Conservation (phyloP, 2,797 vertebrate genomes). For the Leptoclinus maculatus region DNA sequence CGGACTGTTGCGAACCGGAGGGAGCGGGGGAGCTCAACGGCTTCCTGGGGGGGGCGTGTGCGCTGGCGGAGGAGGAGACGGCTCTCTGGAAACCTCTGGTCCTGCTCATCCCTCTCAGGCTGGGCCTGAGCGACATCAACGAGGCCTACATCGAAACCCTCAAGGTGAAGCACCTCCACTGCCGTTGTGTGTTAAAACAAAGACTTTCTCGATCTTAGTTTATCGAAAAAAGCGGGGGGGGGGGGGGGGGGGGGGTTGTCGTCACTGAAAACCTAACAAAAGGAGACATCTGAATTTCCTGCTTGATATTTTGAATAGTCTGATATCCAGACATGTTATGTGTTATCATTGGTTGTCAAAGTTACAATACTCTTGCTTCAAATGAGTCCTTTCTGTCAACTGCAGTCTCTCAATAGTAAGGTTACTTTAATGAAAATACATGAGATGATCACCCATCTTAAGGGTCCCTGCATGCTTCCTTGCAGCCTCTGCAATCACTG, state of each 20-base stretch:
- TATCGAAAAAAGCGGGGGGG: too few relatives aligned
- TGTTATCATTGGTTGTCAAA: neutral
- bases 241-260: neutral
- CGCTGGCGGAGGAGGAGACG: constrained; percentile 81
- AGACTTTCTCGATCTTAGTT: neutral
- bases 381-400: neutral
- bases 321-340: neutral
- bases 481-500: neutral
- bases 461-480: neutral
- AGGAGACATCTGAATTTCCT: neutral
- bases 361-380: neutral
- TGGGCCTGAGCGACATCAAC: constrained; percentile 97
- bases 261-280: neutral
- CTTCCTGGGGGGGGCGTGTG: constrained; percentile 85
- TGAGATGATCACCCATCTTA: neutral
- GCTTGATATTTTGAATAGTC: neutral
- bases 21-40: constrained; percentile 86
- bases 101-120: constrained; percentile 95
- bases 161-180: constrained; percentile 85
- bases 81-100: constrained; percentile 93
- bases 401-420: neutral
- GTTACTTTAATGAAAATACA: neutral
- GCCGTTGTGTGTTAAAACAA: neutral
- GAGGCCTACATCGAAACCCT: constrained; percentile 97
- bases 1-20: constrained; percentile 73